Evolutionary conservation across 2,113 vertebrate species (phyloP), one percentile per base, ranked within the genome.

Genomic region (Poeciliopsis prolifica): DNA sequence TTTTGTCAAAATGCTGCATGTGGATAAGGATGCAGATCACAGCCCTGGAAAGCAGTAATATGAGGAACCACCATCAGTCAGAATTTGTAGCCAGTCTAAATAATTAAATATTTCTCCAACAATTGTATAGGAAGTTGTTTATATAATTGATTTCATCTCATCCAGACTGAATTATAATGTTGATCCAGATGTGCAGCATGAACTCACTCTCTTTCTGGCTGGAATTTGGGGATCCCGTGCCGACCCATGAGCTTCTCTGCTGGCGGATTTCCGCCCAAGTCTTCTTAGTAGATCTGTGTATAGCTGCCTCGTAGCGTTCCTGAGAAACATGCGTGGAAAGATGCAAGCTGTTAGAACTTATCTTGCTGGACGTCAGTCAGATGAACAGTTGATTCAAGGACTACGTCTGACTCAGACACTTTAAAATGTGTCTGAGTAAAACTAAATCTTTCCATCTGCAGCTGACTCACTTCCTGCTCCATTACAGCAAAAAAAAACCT

Each of bases 201-300:
- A 51, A 95, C 95, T 96, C 92, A 97, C 97, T 95, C 0, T 96
- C 96, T 93, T 96, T 97, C 91, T 94, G 97, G 12, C 94, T 84
- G 51, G 96, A 95, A 86, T 94, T 95, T 13, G 96, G 96, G 84
- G 95, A 96, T 35, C 98, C 91, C 1, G 94, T 95, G 2, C 97
- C 97, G 0, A 96, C 97, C 97, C 96, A 98, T 19, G 97, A 99
- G 95, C 97, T 97, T 80, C 98, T 95, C 89, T 98, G 97, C 88
- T 97, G 97, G 61, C 97, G 96, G 90, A 99, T 98, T 91, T 99
- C 97, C 5, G 97, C 96, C 98, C 98, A 99, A 0, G 97, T 98
- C 93, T 98, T 99, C 95, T 98, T 99, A 54, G 94, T 90, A 0
- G 96, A 97, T 75, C 96, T 92, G 86, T 96, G 96, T 84, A 99